A percentile compares a stretch with the other conserved stretches of the same genome.
These are phyloP conservation scores for Synergus gifuensis DNA, from an alignment of 2,888 invertebrate genomes.

Conservation along the genomic window DNA sequence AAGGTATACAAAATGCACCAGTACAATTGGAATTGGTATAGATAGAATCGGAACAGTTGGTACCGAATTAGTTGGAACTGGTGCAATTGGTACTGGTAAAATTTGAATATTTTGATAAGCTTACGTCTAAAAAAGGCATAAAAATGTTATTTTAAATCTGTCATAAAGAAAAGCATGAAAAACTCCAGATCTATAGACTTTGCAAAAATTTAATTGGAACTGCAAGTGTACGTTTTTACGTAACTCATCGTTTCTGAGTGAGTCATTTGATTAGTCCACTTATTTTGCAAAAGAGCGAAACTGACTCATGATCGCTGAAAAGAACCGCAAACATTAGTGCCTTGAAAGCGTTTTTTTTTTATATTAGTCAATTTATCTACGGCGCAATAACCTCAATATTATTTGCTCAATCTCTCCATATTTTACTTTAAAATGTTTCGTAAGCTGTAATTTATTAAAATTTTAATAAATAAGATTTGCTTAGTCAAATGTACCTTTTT, in stretches of 20 bases:
- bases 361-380: neutral
- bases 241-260: neutral
- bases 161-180: no score
- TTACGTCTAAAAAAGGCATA: no score
- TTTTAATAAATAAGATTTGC: neutral
- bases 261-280: slow-evolving; percentile 10
- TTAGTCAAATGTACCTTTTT: neutral
- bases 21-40: no score
- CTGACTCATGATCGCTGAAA: slow-evolving; percentile 7
- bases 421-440: neutral
- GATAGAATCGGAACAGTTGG: no score
- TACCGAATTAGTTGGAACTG: no score
- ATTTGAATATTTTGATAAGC: no score
- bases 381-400: neutral
- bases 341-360: neutral
- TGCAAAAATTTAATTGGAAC: neutral
- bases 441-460: neutral
- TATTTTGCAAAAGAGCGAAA: neutral
- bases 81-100: no score
- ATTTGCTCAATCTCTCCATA: neutral
- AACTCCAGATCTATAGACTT: no score
- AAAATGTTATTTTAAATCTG: no score
- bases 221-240: neutral
- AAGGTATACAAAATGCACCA: no score
- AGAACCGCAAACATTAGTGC: neutral